These are phyloP conservation scores for Carassius gibelio DNA, from an alignment of 2,113 vertebrate species.

Conservation along the genomic window DNA sequence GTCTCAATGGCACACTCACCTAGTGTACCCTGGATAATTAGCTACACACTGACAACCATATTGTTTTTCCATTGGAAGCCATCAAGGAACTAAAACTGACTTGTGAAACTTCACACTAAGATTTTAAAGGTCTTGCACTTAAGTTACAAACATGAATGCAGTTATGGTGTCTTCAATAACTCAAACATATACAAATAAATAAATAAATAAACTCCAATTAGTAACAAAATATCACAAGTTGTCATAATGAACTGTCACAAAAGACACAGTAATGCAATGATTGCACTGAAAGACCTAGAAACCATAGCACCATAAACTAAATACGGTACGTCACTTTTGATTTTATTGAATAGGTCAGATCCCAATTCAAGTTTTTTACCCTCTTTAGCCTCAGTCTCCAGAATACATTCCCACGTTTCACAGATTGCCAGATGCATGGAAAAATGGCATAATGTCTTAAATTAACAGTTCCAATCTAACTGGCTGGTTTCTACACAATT, in stretches of 20 bases:
- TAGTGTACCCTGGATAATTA: background rate
- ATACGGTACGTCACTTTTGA: background rate
- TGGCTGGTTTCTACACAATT: background rate
- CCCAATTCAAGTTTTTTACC: background rate
- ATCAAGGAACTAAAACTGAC: background rate
- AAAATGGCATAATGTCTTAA: background rate
- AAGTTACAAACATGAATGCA: background rate
- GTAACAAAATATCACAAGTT: background rate
- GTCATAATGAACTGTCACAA: background rate
- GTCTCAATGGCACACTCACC: background rate
- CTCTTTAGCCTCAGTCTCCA: background rate
- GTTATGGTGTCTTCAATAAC: conserved; percentile 9
- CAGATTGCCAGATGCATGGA: background rate
- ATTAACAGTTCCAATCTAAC: background rate
- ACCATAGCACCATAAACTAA: background rate
- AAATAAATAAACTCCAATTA: background rate
- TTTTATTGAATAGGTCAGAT: background rate
- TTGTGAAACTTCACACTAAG: background rate
- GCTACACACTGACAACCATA: conserved; percentile 25
- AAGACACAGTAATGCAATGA: background rate
- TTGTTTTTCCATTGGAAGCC: conserved; percentile 17
- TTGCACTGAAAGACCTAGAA: background rate
- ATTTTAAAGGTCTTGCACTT: conserved; percentile 33
- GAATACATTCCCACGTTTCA: background rate
- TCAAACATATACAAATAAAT: background rate